Evolutionary conservation across 2,113 vertebrate species (phyloP), one percentile per base, ranked within the genome.

Genomic region (Pelusios castaneus): DNA sequence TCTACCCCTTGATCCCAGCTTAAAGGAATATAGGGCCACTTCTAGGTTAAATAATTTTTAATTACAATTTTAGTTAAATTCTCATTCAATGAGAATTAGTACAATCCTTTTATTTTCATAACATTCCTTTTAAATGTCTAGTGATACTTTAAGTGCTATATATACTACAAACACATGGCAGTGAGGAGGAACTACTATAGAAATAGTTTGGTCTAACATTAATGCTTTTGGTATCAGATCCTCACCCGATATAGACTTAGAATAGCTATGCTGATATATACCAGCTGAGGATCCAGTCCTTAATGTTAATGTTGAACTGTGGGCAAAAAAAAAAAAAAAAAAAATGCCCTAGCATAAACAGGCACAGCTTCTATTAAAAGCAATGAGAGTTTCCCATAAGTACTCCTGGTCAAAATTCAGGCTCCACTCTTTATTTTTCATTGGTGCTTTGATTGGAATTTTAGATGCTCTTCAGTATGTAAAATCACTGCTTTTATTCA

Each of bases 401-500:
- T 38, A 63, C 9, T 88, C 31, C 12, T 75, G 54, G 89, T 82
- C 47, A 94, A 88, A 91, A 63, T 25, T 41, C 79, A 80, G n/a
- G 76, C 73, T 90, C 90, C 17, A 84, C 94, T n/a, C 22, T 49
- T 12, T 91, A 45, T 85, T 94, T 93, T 96, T 85, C 87, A 75
- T 94, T 93, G n/a, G 13, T 84, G 19, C 3, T 80, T 94, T 93
- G 60, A 84, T 96, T 90, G 77, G 55, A 84, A 78, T 88, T 95
- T 93, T 43, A 82, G 34, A 84, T 45, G 49, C 21, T 54, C 52
- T 84, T 76, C 34, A 80, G 49, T 89, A 67, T 90, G 21, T 88
- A 80, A 95, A 89, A 60, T 92, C 56, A 63, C 51, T 92, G 87
- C 81, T 41, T 76, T 88, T 93, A 93, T 97, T 94, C 88, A 43